Evolutionary conservation across 1,140 invertebrate species (phyloP).

Genomic region (Triops cancriformis): DNA sequence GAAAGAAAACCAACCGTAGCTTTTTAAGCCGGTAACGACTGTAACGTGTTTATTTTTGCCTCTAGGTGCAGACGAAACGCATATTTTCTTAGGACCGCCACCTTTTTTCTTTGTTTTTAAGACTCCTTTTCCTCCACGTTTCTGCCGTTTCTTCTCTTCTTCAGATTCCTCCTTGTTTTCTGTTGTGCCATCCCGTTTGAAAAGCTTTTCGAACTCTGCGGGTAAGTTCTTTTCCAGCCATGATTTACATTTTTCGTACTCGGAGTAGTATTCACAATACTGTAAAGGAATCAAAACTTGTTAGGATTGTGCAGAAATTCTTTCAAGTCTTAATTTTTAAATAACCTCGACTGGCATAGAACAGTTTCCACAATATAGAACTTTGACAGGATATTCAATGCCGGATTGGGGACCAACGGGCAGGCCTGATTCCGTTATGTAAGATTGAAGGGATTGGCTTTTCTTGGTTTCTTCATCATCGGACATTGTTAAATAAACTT

Average conservation of each 20-base stretch:
- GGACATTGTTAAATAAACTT: not conserved
- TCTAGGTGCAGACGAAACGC: constrained; percentile 79
- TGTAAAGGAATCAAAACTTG: constrained; percentile 44
- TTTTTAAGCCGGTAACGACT: constrained; percentile 48
- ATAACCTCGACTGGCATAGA: constrained; percentile 79
- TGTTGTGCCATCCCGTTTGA: constrained; percentile 33
- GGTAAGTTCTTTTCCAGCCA: constrained; percentile 94
- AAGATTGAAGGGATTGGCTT: constrained; percentile 21
- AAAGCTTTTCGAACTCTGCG: constrained; percentile 73
- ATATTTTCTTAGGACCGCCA: constrained; percentile 63
- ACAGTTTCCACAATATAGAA: constrained; percentile 91
- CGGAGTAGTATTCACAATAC: constrained; percentile 97
- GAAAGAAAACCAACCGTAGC: constrained; percentile 49
- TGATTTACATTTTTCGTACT: constrained; percentile 93
- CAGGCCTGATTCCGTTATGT: constrained; percentile 31
- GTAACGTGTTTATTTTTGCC: constrained; percentile 87
- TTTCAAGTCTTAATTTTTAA: constrained; percentile 24
- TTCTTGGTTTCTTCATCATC: constrained; percentile 23
- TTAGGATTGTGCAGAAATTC: too few relatives aligned
- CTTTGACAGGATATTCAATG: constrained; percentile 70
- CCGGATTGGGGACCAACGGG: constrained; percentile 37
- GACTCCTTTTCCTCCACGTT: constrained; percentile 79
- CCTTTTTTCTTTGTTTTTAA: constrained; percentile 72
- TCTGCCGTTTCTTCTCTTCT: constrained; percentile 89
- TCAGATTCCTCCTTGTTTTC: constrained; percentile 59